A percentile compares a stretch with the other conserved stretches of the same genome.
Evolutionary conservation across 1,140 invertebrate genomes (phyloP).

Genomic region (Holotrichia oblita): DNA sequence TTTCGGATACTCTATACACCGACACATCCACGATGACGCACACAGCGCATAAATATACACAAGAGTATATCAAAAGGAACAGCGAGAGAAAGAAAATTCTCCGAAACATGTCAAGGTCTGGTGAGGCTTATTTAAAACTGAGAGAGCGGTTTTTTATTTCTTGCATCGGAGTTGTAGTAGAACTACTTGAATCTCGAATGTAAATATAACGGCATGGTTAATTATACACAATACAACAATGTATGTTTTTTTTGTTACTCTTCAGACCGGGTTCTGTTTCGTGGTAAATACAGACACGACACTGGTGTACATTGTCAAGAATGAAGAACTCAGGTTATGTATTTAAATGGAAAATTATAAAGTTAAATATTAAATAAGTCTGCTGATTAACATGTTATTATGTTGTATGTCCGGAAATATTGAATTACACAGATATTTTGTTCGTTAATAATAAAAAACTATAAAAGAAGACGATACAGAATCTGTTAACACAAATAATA

Average conservation of each 20-base stretch:
- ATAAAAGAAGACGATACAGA: no score
- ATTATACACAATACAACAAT: background rate
- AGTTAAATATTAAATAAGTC: no score
- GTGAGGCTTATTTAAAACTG: constrained; percentile 20
- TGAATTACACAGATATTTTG: no score
- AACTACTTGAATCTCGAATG: constrained; percentile 21
- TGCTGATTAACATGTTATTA: no score
- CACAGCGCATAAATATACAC: constrained; percentile 9
- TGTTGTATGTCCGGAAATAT: no score
- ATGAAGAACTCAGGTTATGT: no score
- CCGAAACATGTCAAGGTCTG: constrained; percentile 34
- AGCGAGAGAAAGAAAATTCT: constrained; percentile 30
- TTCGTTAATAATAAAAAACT: no score
- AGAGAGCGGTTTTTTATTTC: constrained; percentile 18
- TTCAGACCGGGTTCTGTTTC: background rate
- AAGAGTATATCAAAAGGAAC: constrained; percentile 13
- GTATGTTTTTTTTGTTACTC: background rate
- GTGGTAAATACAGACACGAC: no score
- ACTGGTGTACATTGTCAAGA: no score
- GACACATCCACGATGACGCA: constrained; percentile 23
- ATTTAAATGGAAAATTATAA: no score
- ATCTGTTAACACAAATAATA: no score
- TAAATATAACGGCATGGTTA: constrained; percentile 24
- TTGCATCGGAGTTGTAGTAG: background rate
- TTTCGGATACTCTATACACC: background rate